phyloP scores from a whole-genome alignment of 2,797 vertebrate genomes.

The Scleropages formosus region DNA sequence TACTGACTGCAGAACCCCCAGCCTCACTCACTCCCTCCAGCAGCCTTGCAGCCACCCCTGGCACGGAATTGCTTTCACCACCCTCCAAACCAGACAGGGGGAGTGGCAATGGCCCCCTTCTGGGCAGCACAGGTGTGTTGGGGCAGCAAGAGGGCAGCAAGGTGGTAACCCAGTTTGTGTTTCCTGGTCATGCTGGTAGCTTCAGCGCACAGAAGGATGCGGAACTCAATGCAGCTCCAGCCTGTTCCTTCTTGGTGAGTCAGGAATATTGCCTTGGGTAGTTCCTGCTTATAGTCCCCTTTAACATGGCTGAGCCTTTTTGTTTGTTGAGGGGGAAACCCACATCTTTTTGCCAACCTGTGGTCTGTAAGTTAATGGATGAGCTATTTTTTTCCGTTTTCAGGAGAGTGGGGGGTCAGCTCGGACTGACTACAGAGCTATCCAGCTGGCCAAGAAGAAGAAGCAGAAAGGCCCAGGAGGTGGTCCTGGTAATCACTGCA shows the following conservation, averaged over 20 bases:
- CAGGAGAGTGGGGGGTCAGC: slow-evolving; percentile 92
- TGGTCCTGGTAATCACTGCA: slow-evolving; percentile 51
- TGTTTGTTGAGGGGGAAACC: no score
- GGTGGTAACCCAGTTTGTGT: slow-evolving; percentile 78
- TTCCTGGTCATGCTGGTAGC: slow-evolving; percentile 69
- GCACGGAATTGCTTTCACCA: slow-evolving; percentile 72
- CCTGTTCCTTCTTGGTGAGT: slow-evolving; percentile 83
- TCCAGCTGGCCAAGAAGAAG: slow-evolving; percentile 89
- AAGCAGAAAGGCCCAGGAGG: slow-evolving; percentile 76
- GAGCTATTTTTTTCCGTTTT: neutral
- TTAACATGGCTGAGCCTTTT: no score
- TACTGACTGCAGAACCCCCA: slow-evolving; percentile 64
- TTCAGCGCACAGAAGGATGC: slow-evolving; percentile 80
- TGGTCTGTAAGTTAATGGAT: no score
- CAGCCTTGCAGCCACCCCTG: slow-evolving; percentile 57
- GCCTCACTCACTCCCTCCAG: slow-evolving; percentile 61
- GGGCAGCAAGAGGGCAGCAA: slow-evolving; percentile 75
- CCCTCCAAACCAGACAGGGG: slow-evolving; percentile 69
- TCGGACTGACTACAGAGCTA: slow-evolving; percentile 92
- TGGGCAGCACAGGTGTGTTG: slow-evolving; percentile 71
- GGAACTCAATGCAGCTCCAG: slow-evolving; percentile 69
- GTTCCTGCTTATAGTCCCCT: no score
- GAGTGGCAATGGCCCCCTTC: slow-evolving; percentile 59
- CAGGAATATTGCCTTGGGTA: no score
- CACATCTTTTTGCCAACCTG: neutral